phyloP scores from a whole-genome alignment of 2,888 invertebrate species.

The Phytoseiulus persimilis region DNA sequence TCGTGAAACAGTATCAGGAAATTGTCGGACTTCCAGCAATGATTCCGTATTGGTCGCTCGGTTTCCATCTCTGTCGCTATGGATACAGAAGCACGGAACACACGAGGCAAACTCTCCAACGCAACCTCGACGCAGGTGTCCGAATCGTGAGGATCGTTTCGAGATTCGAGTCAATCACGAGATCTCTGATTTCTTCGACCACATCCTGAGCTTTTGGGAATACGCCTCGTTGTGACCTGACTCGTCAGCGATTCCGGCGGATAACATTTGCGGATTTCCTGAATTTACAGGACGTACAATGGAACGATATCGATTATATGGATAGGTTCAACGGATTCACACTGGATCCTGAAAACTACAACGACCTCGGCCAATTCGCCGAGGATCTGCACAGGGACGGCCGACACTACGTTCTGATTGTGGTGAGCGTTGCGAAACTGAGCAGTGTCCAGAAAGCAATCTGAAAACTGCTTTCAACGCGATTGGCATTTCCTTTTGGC shows the following conservation, averaged over 20 bases:
- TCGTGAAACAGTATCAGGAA: slow-evolving; percentile 55
- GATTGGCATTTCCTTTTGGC: too few species aligned
- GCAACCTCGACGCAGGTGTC: slow-evolving; percentile 65
- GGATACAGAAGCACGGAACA: slow-evolving; percentile 61
- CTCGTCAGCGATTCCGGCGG: too few species aligned
- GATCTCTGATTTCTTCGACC: too few species aligned
- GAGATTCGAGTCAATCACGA: too few species aligned
- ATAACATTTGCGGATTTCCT: too few species aligned
- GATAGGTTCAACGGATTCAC: slow-evolving; percentile 50
- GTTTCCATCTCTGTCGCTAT: slow-evolving; percentile 67
- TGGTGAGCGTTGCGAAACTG: slow-evolving; percentile 45
- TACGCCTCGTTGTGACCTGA: too few species aligned
- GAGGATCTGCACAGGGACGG: slow-evolving; percentile 47
- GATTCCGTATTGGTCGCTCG: slow-evolving; percentile 80
- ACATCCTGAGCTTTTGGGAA: too few species aligned
- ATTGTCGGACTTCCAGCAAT: slow-evolving; percentile 67
- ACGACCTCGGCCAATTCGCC: slow-evolving; percentile 46
- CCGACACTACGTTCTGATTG: slow-evolving; percentile 47
- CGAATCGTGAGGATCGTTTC: slow-evolving; percentile 61
- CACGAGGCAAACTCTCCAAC: slow-evolving; percentile 61
- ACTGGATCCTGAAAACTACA: slow-evolving; percentile 46
- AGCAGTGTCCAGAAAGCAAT: too few species aligned
- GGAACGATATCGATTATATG: slow-evolving; percentile 52
- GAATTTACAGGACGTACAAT: slow-evolving; percentile 47
- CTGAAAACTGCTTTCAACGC: too few species aligned